A percentile compares a stretch with the other conserved stretches of the same genome.
These are phyloP conservation scores for Calliopsis andreniformis DNA, from an alignment of 1,140 invertebrate species.

Conservation along the genomic window DNA sequence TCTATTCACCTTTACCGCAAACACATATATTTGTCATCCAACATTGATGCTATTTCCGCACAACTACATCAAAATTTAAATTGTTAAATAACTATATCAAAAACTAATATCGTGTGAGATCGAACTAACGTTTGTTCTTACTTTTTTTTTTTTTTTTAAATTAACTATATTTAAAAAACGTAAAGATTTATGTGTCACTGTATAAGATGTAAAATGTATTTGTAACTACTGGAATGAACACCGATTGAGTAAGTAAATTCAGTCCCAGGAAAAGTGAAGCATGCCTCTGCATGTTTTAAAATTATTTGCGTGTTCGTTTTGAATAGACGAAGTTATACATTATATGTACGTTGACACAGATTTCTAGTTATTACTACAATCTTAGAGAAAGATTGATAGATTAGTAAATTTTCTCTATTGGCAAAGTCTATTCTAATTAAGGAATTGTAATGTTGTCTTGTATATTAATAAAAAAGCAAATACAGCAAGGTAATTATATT, in stretches of 20 bases:
- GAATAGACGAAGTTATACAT: neutral
- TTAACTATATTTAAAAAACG: too few species aligned
- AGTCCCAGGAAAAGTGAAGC: slow-evolving; percentile 25
- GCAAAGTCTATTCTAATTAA: too few species aligned
- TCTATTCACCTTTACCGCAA: slow-evolving; percentile 4
- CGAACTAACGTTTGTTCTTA: slow-evolving; percentile 7
- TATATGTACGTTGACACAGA: neutral
- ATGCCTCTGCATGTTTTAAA: slow-evolving; percentile 59
- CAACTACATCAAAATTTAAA: too few species aligned
- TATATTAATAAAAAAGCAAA: too few species aligned
- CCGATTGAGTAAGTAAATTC: slow-evolving; percentile 46
- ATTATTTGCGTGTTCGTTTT: slow-evolving; percentile 30
- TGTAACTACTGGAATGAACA: neutral
- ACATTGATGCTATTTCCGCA: too few species aligned
- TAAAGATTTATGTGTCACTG: neutral
- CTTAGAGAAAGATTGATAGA: neutral
- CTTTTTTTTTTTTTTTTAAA: slow-evolving; percentile 11
- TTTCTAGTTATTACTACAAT: neutral
- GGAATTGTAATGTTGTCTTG: too few species aligned
- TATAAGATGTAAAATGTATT: neutral
- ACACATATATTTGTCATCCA: neutral
- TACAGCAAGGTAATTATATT: too few species aligned
- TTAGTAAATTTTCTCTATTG: neutral
- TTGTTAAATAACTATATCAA: too few species aligned
- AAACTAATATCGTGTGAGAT: neutral